A percentile compares a stretch with the other conserved stretches of the same genome.
Conservation (phyloP, 2,113 vertebrate genomes). For the Microcebus murinus region DNA sequence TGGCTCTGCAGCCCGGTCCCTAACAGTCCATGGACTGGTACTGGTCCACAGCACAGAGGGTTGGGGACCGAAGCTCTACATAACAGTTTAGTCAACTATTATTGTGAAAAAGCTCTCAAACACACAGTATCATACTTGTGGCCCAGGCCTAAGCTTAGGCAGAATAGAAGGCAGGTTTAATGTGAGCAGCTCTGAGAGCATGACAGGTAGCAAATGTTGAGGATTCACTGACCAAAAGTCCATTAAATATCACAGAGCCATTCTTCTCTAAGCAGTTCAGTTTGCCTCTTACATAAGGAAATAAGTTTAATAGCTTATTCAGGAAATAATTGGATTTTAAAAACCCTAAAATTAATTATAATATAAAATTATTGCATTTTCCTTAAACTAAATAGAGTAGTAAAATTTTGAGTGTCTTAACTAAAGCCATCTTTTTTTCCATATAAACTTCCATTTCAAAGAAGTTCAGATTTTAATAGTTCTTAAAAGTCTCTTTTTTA, state of each 20-base stretch:
- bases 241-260: slow-evolving; percentile 15
- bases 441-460: slow-evolving; percentile 69
- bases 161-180: neutral
- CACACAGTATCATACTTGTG: neutral
- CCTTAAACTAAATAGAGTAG: slow-evolving; percentile 77
- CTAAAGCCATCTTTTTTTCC: slow-evolving; percentile 59
- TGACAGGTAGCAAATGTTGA: neutral
- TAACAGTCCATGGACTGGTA: too few relatives aligned
- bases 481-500: slow-evolving; percentile 75
- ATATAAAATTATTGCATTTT: slow-evolving; percentile 72
- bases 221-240: slow-evolving; percentile 62
- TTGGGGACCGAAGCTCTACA: too few relatives aligned
- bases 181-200: neutral
- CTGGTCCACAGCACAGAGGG: too few relatives aligned
- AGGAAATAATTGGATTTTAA: slow-evolving; percentile 78
- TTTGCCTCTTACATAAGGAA: slow-evolving; percentile 67
- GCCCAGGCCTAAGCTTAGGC: neutral
- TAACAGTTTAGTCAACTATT: neutral
- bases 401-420: slow-evolving; percentile 77
- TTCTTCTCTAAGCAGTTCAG: slow-evolving; percentile 43
- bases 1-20: too few relatives aligned
- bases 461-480: slow-evolving; percentile 80
- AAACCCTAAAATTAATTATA: slow-evolving; percentile 76
- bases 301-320: slow-evolving; percentile 74
- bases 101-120: neutral